Conservation (phyloP, 2,797 vertebrate species). For the Phrynocephalus vlangalii region DNA sequence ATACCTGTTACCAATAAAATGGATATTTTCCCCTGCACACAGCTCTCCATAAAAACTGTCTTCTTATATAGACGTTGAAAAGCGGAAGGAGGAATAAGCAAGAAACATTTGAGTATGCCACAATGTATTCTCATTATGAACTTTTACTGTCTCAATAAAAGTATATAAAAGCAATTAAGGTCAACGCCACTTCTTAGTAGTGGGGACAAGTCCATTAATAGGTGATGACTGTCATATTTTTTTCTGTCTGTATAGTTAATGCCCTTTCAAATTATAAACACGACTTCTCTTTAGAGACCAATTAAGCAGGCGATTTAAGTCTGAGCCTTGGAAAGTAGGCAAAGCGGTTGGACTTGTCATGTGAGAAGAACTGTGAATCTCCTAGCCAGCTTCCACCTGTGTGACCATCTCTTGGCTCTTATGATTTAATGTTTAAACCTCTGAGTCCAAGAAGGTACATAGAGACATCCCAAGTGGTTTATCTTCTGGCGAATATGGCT, state of each 20-base stretch:
- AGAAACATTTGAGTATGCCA: slow-evolving; percentile 1
- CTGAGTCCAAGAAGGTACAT: background rate
- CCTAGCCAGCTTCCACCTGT: background rate
- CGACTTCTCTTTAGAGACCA: slow-evolving; percentile 37
- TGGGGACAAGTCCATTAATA: slow-evolving; percentile 44
- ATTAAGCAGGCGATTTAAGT: slow-evolving; percentile 48
- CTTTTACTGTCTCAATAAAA: slow-evolving; percentile 38
- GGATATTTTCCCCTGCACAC: slow-evolving; percentile 44
- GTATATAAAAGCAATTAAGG: slow-evolving; percentile 48
- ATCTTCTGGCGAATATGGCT: background rate
- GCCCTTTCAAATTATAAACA: slow-evolving; percentile 42
- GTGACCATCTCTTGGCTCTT: background rate
- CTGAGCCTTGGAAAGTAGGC: slow-evolving; percentile 38
- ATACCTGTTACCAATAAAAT: slow-evolving; percentile 38
- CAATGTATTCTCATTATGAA: slow-evolving; percentile 42
- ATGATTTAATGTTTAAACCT: background rate
- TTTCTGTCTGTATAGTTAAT: slow-evolving; percentile 29
- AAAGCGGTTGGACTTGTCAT: background rate
- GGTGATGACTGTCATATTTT: background rate
- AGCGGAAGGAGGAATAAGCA: background rate
- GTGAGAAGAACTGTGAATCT: background rate
- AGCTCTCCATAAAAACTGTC: slow-evolving; percentile 34
- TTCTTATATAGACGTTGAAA: slow-evolving; percentile 21
- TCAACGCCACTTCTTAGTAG: slow-evolving; percentile 28
- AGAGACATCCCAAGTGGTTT: background rate